Evolutionary conservation across 2,797 vertebrate species (phyloP), one percentile per base, ranked within the genome.

Genomic region (Coranthus polyacanthus): DNA sequence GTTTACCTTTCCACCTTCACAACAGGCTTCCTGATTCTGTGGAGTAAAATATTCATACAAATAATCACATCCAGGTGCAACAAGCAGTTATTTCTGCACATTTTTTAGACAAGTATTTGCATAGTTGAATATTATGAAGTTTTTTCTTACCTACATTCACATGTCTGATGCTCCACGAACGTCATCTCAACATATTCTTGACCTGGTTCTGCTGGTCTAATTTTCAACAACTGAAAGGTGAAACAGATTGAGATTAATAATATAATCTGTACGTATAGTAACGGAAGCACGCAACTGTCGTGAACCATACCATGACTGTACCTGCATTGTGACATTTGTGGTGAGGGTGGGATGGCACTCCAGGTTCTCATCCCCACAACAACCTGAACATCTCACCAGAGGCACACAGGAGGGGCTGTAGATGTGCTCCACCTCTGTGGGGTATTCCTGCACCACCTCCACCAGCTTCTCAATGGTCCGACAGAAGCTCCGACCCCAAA

Each of bases 401-500:
- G 96, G 93, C 64, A 98, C 95, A 0, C 97, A 98, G 76, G 97
- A 94, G 0, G 97, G 97, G 81, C 95, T 96, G 93, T 95, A 98
- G 57, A 98, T 93, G 89, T 97, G 92, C 87, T 97, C 95, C 86
- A 96, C 94, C 88, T 98, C 96, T 0, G 91, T 78, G 0, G 97
- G 96, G 78, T 97, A 97, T 79, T 98, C 96, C 0, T 94, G 85
- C 53, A 95, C 89, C 42, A 98, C 90, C 37, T 96, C 95, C 80
- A 98, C 96, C 75, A 98, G 90, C 88, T 94, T 96, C 92, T 98
- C 97, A 39, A 96, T 94, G 1, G 96, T 94, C 65, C 95, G 93
- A 75, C 97, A 98, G 92, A 96, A 97, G 82, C 97, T 98, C 51
- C 95, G 96, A 22, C 94, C 93, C 97, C 96, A 98, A 65, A 98